A percentile compares a stretch with the other conserved stretches of the same genome.
Evolutionary conservation across 2,113 vertebrate species (phyloP).

Genomic region (Limanda limanda): DNA sequence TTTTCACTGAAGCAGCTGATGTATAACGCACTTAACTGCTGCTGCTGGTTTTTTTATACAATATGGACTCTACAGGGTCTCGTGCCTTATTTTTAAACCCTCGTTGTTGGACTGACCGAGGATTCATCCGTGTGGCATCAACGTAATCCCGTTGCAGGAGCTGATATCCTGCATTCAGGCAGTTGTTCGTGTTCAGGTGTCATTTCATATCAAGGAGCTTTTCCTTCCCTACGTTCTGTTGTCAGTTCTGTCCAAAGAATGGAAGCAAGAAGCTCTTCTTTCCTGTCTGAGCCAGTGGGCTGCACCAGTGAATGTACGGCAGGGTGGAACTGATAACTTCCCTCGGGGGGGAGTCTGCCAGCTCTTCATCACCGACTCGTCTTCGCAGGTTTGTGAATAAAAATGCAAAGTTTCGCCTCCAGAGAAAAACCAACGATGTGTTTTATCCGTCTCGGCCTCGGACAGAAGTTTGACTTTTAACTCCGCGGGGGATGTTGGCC

Average conservation of each 20-base stretch:
- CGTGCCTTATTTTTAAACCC: neutral
- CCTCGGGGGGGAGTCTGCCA: conserved; percentile 55
- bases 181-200: neutral
- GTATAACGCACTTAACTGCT: neutral
- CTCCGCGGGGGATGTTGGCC: conserved; percentile 38
- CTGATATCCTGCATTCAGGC: conserved; percentile 5
- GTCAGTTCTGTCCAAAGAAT: conserved; percentile 55
- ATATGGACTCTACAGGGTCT: neutral
- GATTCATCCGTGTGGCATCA: conserved; percentile 1
- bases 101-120: neutral
- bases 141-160: conserved; percentile 1
- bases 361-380: conserved; percentile 49
- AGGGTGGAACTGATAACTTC: conserved; percentile 68
- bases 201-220: conserved; percentile 47
- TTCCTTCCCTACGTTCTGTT: conserved; percentile 45
- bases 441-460: conserved; percentile 36
- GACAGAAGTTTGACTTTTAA: conserved; percentile 16
- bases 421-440: neutral
- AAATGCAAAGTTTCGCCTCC: conserved; percentile 37
- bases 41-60: conserved; percentile 2
- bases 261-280: conserved; percentile 22
- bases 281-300: conserved; percentile 60
- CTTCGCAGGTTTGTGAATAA: conserved; percentile 38
- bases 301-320: conserved; percentile 54
- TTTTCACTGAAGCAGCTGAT: conserved; percentile 7